These are phyloP conservation scores for Muscicapa comitata DNA, from an alignment of 2,797 vertebrate genomes.

Conservation along the genomic window DNA sequence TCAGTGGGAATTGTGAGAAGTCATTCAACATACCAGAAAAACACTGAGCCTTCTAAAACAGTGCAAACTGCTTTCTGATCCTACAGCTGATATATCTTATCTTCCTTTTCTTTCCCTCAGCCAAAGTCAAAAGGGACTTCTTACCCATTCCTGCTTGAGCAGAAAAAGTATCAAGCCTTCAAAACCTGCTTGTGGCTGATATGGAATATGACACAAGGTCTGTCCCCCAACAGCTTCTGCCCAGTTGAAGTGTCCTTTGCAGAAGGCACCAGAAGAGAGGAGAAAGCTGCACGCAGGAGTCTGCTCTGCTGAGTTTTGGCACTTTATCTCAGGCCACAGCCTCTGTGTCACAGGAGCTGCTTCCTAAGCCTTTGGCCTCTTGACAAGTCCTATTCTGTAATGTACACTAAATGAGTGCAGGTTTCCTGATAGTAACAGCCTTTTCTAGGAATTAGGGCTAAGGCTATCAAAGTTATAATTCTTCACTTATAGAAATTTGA, in stretches of 20 bases:
- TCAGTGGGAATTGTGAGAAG: background rate
- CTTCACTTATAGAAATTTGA: slow-evolving; percentile 26
- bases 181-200: background rate
- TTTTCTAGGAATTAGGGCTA: slow-evolving; percentile 41
- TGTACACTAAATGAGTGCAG: background rate
- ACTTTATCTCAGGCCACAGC: background rate
- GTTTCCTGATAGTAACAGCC: slow-evolving; percentile 9
- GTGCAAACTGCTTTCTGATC: background rate
- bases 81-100: background rate
- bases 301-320: background rate
- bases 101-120: background rate
- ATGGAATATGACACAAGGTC: background rate
- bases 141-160: background rate
- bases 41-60: background rate
- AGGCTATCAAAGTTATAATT: slow-evolving; percentile 23
- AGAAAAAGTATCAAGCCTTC: background rate
- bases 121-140: background rate
- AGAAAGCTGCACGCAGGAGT: rapidly evolving
- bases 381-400: slow-evolving; percentile 19
- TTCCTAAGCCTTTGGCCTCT: slow-evolving; percentile 1
- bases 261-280: background rate
- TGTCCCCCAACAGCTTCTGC: background rate
- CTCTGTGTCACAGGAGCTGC: background rate
- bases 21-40: background rate
- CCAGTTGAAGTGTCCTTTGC: background rate